phyloP scores from a whole-genome alignment of 2,797 vertebrate genomes.

The Anas flavirostris region DNA sequence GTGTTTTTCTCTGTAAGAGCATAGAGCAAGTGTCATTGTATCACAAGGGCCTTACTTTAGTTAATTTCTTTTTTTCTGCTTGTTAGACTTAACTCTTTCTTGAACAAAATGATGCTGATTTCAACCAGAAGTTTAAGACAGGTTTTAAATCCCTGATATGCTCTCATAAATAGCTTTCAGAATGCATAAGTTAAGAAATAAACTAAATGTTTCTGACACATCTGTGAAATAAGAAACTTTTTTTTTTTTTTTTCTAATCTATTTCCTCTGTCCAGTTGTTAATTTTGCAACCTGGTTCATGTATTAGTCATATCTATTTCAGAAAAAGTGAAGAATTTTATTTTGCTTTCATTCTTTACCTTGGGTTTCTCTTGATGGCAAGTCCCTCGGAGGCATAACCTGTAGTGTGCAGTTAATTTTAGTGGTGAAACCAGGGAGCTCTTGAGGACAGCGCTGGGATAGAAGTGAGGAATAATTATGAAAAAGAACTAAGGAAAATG shows the following conservation, averaged over 20 bases:
- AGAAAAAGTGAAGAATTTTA: neutral
- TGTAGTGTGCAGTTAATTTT: conserved; percentile 39
- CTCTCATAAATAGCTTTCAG: neutral
- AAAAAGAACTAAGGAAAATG: conserved; percentile 50
- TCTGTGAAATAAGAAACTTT: neutral
- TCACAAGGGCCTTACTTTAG: conserved; percentile 91
- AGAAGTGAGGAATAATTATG: conserved; percentile 60
- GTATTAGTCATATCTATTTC: neutral
- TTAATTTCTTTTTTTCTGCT: conserved; percentile 88
- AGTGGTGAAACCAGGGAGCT: neutral
- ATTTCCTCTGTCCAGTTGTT: neutral
- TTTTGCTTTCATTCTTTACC: neutral
- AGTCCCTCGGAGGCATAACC: conserved; percentile 28
- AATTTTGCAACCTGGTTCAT: neutral
- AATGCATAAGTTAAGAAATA: neutral
- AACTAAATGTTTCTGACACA: neutral
- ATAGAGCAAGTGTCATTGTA: conserved; percentile 96
- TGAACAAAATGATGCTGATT: conserved; percentile 13
- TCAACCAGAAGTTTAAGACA: neutral
- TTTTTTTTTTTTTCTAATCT: neutral
- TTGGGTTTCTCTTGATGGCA: neutral
- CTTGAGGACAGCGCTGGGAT: conserved; percentile 8
- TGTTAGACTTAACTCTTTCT: conserved; percentile 81
- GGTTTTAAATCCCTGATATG: neutral
- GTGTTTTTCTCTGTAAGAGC: conserved; percentile 84